phyloP scores from a whole-genome alignment of 2,113 vertebrate species.

The human region GRCh38 chr16:19992501-19993000 shows the following conservation, averaged over 20 bases:
- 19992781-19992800: background rate
- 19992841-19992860: background rate
- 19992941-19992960: background rate
- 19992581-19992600: background rate
- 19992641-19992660: background rate
- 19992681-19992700: background rate
- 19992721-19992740: background rate
- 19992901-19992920: background rate
- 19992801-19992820: background rate
- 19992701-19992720: background rate
- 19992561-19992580: no score
- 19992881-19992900: background rate
- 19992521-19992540: no score
- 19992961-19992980: background rate
- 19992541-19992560: background rate
- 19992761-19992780: background rate
- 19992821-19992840: background rate
- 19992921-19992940: background rate
- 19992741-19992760: background rate
- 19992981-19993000: background rate
- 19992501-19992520: no score
- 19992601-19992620: background rate
- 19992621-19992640: background rate
- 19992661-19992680: background rate
- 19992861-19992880: background rate